Conservation (phyloP, 2,797 vertebrate genomes). For the Typhlichthys eigenmanni region DNA sequence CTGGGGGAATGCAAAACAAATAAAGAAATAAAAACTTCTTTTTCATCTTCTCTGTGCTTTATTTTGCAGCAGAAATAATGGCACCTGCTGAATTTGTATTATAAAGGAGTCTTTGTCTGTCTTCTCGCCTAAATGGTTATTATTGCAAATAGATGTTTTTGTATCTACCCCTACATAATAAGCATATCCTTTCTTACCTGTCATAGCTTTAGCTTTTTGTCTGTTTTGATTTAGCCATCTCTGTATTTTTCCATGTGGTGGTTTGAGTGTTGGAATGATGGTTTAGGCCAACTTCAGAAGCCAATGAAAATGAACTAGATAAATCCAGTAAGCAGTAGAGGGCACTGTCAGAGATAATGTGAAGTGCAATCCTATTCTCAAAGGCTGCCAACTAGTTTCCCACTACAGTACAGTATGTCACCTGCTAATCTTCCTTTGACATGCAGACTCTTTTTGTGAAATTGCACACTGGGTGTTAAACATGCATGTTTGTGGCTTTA, state of each 20-base stretch:
- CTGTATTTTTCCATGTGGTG: conserved; percentile 9
- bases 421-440: conserved; percentile 38
- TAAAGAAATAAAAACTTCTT: background rate
- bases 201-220: background rate
- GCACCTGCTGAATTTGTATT: conserved; percentile 35
- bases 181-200: background rate
- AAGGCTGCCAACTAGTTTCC: conserved; percentile 28
- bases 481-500: background rate
- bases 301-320: conserved; percentile 63
- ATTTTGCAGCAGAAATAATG: conserved; percentile 17
- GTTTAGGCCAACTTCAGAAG: conserved; percentile 27
- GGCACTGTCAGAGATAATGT: conserved; percentile 61
- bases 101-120: conserved; percentile 22
- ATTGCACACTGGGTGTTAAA: background rate
- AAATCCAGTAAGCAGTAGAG: conserved; percentile 44
- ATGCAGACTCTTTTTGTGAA: conserved; percentile 23
- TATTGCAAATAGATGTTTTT: conserved; percentile 31
- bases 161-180: conserved; percentile 12
- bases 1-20: conserved; percentile 18
- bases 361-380: conserved; percentile 58
- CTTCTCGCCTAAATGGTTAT: conserved; percentile 14
- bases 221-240: conserved; percentile 18
- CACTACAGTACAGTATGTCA: conserved; percentile 16
- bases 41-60: background rate
- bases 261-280: conserved; percentile 22